Conservation (phyloP, 35 echinoderm and acorn worm species). For the Ophiothrix spiculata region DNA sequence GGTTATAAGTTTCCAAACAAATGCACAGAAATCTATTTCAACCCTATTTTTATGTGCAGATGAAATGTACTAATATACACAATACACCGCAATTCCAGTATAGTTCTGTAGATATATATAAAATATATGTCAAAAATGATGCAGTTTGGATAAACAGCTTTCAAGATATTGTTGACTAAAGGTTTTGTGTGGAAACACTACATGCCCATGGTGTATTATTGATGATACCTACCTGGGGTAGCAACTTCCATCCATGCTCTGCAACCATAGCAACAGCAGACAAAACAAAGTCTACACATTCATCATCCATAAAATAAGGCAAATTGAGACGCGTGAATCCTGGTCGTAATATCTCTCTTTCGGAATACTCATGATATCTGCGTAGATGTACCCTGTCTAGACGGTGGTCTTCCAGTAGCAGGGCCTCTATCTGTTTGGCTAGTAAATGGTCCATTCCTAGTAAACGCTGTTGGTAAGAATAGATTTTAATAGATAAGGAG, state of each 20-base stretch:
- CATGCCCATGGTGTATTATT: too few species aligned
- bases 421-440: slow-evolving; percentile 69
- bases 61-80: too few species aligned
- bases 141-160: too few species aligned
- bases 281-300: slow-evolving; percentile 76
- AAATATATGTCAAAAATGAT: too few species aligned
- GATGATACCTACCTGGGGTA: slow-evolving; percentile 84
- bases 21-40: too few species aligned
- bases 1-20: too few species aligned
- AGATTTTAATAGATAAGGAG: too few species aligned
- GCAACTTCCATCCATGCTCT: slow-evolving; percentile 90
- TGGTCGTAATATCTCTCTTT: slow-evolving; percentile 93
- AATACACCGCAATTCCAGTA: too few species aligned
- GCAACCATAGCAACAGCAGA: slow-evolving; percentile 82
- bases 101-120: too few species aligned
- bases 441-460: slow-evolving; percentile 84
- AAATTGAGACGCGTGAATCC: slow-evolving; percentile 88
- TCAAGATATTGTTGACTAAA: too few species aligned
- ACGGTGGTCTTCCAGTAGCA: slow-evolving; percentile 90
- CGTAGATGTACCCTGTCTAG: slow-evolving; percentile 84
- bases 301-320: slow-evolving; percentile 87
- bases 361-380: slow-evolving; percentile 91
- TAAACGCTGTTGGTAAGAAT: slow-evolving; percentile 68
- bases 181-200: too few species aligned
- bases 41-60: too few species aligned